Conservation (phyloP, 2,113 vertebrate species). For the Orthonyx spaldingii region DNA sequence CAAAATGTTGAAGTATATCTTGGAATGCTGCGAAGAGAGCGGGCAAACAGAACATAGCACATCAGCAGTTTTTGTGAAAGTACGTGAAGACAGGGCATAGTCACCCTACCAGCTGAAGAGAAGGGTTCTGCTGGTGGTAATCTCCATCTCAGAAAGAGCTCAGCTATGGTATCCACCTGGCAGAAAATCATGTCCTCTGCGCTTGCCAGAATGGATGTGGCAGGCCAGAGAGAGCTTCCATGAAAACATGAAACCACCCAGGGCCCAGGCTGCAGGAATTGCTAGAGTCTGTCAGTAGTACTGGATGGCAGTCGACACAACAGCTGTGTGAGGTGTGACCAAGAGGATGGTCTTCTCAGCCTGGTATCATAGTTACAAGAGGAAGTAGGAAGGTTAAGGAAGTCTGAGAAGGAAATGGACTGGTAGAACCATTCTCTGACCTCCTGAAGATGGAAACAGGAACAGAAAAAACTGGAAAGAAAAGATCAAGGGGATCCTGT, state of each 20-base stretch:
- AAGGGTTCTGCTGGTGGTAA: background rate
- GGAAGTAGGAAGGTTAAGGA: background rate
- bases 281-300: background rate
- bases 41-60: background rate
- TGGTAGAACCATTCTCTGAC: background rate
- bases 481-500: background rate
- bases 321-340: background rate
- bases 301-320: background rate
- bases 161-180: background rate
- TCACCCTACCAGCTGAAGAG: background rate
- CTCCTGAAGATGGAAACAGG: background rate
- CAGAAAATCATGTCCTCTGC: background rate
- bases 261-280: background rate
- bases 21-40: background rate
- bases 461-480: background rate
- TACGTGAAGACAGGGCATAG: too few species aligned
- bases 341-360: background rate
- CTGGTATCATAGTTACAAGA: background rate
- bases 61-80: background rate
- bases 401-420: background rate
- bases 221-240: background rate
- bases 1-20: background rate
- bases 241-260: background rate
- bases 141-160: background rate
- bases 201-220: background rate